Percentiles rank a stretch among this genome's conserved stretches.
Conservation (phyloP, 2,888 invertebrate species). For the Polyommatus icarus region DNA sequence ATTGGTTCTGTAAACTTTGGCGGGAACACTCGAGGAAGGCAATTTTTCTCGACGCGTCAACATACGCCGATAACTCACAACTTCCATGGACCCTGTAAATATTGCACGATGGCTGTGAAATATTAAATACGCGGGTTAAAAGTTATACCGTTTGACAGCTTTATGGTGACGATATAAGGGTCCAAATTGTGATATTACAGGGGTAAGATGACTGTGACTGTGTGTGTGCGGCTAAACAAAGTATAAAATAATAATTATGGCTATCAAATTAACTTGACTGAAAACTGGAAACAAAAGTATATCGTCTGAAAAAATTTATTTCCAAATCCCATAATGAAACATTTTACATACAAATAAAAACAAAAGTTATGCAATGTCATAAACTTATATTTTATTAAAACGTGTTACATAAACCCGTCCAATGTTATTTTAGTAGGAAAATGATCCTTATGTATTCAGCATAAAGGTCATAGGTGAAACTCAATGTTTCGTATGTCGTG, state of each 20-base stretch:
- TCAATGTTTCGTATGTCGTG: neutral
- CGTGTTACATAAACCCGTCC: neutral
- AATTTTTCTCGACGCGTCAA: slow-evolving; percentile 68
- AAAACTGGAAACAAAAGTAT: no score
- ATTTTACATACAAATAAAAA: neutral
- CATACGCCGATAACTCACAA: slow-evolving; percentile 66
- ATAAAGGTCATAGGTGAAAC: neutral
- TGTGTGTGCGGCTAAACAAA: no score
- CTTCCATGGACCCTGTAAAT: slow-evolving; percentile 47
- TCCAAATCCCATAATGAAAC: neutral
- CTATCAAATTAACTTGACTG: no score
- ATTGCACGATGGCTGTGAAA: slow-evolving; percentile 35
- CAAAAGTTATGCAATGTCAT: neutral
- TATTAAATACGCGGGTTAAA: neutral
- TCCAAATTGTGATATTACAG: neutral
- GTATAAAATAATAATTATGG: no score
- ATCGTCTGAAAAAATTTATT: no score
- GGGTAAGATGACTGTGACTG: neutral
- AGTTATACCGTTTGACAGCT: neutral
- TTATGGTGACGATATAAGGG: neutral
- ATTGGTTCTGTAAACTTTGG: slow-evolving; percentile 31
- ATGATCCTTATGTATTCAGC: neutral
- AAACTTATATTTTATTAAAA: neutral
- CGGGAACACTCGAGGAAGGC: slow-evolving; percentile 52
- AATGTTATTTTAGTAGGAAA: neutral